phyloP scores from a whole-genome alignment of 2,888 invertebrate species.

The Drosophila niveifrons region DNA sequence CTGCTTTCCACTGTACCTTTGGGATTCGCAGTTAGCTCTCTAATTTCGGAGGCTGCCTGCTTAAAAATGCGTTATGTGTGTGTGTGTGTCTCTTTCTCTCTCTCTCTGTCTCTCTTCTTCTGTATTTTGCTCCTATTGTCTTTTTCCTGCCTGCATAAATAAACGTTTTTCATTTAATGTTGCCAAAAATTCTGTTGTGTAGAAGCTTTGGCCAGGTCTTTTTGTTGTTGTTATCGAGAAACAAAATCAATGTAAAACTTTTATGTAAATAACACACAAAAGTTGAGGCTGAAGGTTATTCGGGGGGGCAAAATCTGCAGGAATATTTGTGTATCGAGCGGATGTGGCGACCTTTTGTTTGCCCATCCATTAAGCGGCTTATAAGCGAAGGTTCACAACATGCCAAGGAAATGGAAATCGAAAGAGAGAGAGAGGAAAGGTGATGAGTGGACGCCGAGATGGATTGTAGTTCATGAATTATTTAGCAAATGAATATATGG shows the following conservation, averaged over 20 bases:
- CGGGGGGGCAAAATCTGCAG: slow-evolving; percentile 25
- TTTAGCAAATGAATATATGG: slow-evolving; percentile 39
- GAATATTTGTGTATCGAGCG: slow-evolving; percentile 30
- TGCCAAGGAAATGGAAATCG: slow-evolving; percentile 2
- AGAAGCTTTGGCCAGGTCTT: slow-evolving; percentile 19
- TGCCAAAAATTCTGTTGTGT: slow-evolving; percentile 16
- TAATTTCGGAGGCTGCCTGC: slow-evolving; percentile 9
- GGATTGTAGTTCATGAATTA: slow-evolving; percentile 53
- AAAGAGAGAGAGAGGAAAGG: neutral
- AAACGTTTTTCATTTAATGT: slow-evolving; percentile 48
- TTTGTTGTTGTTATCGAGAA: slow-evolving; percentile 35
- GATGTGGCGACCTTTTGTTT: slow-evolving; percentile 69
- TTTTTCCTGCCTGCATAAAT: slow-evolving; percentile 51
- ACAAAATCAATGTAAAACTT: slow-evolving; percentile 57
- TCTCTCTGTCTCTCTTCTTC: neutral
- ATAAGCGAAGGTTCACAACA: slow-evolving; percentile 49
- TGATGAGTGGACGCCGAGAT: neutral
- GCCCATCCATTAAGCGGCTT: slow-evolving; percentile 75
- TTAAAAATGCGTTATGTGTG: slow-evolving; percentile 29
- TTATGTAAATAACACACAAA: slow-evolving; percentile 54
- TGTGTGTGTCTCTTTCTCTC: too few species aligned
- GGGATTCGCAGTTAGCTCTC: slow-evolving; percentile 6
- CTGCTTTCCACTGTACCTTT: slow-evolving; percentile 1
- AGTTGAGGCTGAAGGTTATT: slow-evolving; percentile 28
- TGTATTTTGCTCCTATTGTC: neutral